Base-by-base conservation (phyloP, 2,113 vertebrate species). In the Rostratula benghalensis region DNA sequence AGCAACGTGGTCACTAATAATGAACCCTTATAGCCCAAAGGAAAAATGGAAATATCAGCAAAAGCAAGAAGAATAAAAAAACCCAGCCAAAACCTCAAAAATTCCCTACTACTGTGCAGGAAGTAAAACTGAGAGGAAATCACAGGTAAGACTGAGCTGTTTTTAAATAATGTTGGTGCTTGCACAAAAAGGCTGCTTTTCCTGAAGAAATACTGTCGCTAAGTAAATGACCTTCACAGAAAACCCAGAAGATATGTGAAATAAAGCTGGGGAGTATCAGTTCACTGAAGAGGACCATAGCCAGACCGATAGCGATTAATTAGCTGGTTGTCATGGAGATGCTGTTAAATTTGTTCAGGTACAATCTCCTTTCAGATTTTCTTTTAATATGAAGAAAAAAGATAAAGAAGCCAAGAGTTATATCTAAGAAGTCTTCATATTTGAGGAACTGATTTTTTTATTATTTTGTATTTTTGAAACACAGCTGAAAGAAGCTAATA, bases 241-340 rank as follows among this genome's bases (percentile, higher is more conserved):
- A 95, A 94, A 89, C 48, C 73, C 76, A 94, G 71, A 93, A 95
- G 81, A 93, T 77, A 83, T 3, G 13, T 89, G 90, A 95, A 96
- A 93, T 87, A 96, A 95, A 96, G 46, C 79, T 79, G 79, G 31
- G 74, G 69, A 93, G 69, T 89, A 95, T 69, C 92, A 89, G 92
- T 82, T 95, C 89, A 90, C 68, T 90, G 89, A 96, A 90, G 84
- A 97, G 76, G 93, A 95, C 95, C 76, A 96, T 94, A 97, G 93
- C 79, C 76, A 95, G 89, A 95, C 83, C 51, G 8, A 94, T 77
- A 80, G 96, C 3, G 7, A 97, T 97, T 97, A 97, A 97, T 97
- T 97, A 97, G 94, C 56, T 84, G 86, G 94, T 97, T 96, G 96
- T 97, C 97, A 96, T 97, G 96, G 96, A 96, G 92, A 97, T 93